These are phyloP conservation scores for Euphonia xanthogaster DNA, from an alignment of 2,797 vertebrate species.

Conservation along the genomic window DNA sequence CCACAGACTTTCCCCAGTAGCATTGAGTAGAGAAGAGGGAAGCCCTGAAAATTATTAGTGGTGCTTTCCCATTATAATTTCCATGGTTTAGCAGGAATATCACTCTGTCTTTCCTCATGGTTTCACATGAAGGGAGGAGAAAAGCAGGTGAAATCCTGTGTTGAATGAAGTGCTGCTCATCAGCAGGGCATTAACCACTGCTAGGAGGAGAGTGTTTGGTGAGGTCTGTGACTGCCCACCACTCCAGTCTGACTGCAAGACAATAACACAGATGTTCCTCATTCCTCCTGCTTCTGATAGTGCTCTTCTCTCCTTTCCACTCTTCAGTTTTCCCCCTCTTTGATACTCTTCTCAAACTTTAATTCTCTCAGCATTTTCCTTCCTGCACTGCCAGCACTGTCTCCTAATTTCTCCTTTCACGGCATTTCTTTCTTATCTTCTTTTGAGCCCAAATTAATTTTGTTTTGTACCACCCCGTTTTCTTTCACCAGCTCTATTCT, in stretches of 20 bases:
- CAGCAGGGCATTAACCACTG: not conserved
- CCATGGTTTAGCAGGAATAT: not conserved
- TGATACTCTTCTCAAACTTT: not conserved
- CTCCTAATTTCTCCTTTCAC: not conserved
- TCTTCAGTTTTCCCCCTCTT: not conserved
- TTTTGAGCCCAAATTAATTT: conserved; percentile 27
- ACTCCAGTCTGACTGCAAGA: not conserved
- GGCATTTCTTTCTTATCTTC: conserved; percentile 12
- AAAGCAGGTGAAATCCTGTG: not conserved
- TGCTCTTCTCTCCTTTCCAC: not conserved
- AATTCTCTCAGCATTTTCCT: not conserved
- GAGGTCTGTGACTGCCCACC: not conserved
- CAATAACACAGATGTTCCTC: not conserved
- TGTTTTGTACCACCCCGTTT: not conserved
- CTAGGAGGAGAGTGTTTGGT: not conserved
- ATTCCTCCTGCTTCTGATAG: not conserved
- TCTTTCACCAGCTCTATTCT: not conserved
- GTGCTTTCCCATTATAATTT: not conserved
- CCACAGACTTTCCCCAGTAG: not conserved
- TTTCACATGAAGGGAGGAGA: not conserved
- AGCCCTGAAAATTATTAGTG: not conserved
- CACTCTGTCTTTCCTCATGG: not conserved
- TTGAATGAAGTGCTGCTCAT: not conserved
- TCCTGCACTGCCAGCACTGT: not conserved
- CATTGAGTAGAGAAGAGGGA: not conserved